Conservation (phyloP, 2,888 invertebrate genomes). For the Apocheima hispidaria region DNA sequence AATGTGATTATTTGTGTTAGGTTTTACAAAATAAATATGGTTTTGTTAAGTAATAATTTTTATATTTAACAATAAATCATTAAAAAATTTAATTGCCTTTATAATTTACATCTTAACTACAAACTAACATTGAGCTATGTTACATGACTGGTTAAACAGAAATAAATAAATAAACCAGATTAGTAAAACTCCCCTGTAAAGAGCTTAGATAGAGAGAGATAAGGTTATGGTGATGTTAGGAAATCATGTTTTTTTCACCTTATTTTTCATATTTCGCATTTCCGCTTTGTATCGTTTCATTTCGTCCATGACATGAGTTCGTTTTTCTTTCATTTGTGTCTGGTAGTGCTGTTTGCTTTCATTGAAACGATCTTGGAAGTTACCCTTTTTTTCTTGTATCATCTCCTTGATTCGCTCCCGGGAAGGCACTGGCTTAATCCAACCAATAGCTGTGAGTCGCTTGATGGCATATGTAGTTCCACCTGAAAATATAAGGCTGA, state of each 20-base stretch:
- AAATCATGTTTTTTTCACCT: conserved; percentile 72
- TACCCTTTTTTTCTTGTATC: conserved; percentile 87
- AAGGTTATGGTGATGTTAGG: not conserved
- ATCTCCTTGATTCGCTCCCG: conserved; percentile 87
- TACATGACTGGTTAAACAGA: not conserved
- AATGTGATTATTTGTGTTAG: conserved; percentile 72
- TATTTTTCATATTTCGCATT: conserved; percentile 79
- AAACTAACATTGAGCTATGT: not conserved
- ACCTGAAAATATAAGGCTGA: conserved; percentile 76
- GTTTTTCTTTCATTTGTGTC: conserved; percentile 74
- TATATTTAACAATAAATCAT: conserved; percentile 71
- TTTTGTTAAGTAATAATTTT: conserved; percentile 65
- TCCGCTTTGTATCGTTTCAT: conserved; percentile 81
- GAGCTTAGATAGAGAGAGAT: not conserved
- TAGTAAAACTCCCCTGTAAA: not conserved
- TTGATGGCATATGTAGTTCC: conserved; percentile 95
- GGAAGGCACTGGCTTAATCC: conserved; percentile 93
- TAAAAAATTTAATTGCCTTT: conserved; percentile 47
- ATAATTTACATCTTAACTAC: conserved; percentile 15
- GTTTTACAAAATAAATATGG: conserved; percentile 58
- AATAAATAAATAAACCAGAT: not conserved
- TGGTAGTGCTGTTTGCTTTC: conserved; percentile 82
- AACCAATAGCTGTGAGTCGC: conserved; percentile 92
- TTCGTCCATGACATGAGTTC: conserved; percentile 81
- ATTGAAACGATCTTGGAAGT: conserved; percentile 86